A percentile compares a stretch with the other conserved stretches of the same genome.
These are phyloP conservation scores for Dinocampus coccinellae DNA, from an alignment of 2,888 invertebrate genomes.

Conservation along the genomic window DNA sequence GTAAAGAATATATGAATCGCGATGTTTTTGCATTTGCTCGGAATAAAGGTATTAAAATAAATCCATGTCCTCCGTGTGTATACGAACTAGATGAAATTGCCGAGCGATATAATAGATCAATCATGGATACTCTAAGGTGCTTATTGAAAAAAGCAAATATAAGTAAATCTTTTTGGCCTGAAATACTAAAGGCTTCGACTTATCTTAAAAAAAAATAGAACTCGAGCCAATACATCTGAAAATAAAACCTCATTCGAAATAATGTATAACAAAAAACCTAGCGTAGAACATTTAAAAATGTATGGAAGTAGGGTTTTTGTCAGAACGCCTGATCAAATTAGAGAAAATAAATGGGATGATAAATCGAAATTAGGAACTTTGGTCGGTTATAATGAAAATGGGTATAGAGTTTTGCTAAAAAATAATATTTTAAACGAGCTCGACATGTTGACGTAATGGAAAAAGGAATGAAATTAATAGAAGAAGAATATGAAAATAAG, in stretches of 20 bases:
- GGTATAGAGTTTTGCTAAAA: slow-evolving; percentile 38
- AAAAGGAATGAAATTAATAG: slow-evolving; percentile 12
- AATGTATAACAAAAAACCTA: slow-evolving; percentile 37
- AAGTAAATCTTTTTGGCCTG: slow-evolving; percentile 43
- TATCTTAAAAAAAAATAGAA: slow-evolving; percentile 44
- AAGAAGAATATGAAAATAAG: background rate
- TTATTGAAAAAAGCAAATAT: slow-evolving; percentile 41
- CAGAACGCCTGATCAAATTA: slow-evolving; percentile 39
- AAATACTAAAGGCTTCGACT: slow-evolving; percentile 39
- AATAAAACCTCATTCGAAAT: slow-evolving; percentile 43
- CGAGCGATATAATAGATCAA: slow-evolving; percentile 40
- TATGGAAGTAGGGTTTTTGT: slow-evolving; percentile 46
- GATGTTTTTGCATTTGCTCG: too few relatives aligned
- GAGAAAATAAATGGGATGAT: slow-evolving; percentile 38
- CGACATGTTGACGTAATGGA: slow-evolving; percentile 38
- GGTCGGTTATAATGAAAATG: slow-evolving; percentile 32
- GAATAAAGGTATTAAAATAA: background rate
- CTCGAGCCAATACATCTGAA: slow-evolving; percentile 40
- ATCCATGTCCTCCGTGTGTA: slow-evolving; percentile 39
- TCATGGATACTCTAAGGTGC: slow-evolving; percentile 45
- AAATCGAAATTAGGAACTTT: slow-evolving; percentile 38
- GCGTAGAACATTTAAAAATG: slow-evolving; percentile 36
- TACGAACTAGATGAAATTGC: slow-evolving; percentile 43
- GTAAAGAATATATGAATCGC: too few relatives aligned
- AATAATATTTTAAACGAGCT: slow-evolving; percentile 32